Conservation (phyloP, 2,888 invertebrate genomes). For the Synanthedon formicaeformis region DNA sequence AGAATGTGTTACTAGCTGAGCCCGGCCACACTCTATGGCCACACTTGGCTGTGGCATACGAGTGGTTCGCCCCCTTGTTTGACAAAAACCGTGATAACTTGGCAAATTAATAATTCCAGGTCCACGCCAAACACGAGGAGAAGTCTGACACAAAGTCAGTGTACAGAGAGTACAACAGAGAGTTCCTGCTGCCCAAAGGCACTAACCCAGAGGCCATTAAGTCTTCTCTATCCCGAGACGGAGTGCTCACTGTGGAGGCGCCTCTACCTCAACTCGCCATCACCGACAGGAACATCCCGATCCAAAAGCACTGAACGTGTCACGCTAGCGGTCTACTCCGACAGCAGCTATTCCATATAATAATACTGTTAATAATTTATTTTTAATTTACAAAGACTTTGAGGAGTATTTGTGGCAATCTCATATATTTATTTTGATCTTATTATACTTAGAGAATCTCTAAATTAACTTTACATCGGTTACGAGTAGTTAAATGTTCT, state of each 20-base stretch:
- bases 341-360: constrained; percentile 64
- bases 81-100: too few relatives aligned
- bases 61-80: background rate
- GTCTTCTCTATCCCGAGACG: constrained; percentile 95
- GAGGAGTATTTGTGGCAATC: constrained; percentile 51
- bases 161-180: constrained; percentile 97
- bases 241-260: constrained; percentile 96
- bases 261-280: constrained; percentile 89
- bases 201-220: constrained; percentile 97
- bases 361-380: constrained; percentile 63
- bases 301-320: constrained; percentile 70
- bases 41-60: too few relatives aligned
- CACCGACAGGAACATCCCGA: constrained; percentile 86
- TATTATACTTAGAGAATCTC: constrained; percentile 59
- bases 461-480: constrained; percentile 33
- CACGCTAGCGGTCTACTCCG: constrained; percentile 26
- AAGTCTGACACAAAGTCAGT: constrained; percentile 96
- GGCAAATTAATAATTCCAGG: constrained; percentile 66
- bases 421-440: constrained; percentile 57
- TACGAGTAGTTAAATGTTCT: constrained; percentile 37
- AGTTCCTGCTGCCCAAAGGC: constrained; percentile 96
- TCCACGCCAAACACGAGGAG: constrained; percentile 98
- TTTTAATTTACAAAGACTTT: constrained; percentile 59
- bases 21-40: too few relatives aligned
- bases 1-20: too few relatives aligned